phyloP scores from a whole-genome alignment of 2,113 vertebrate genomes.

The Platichthys flesus region DNA sequence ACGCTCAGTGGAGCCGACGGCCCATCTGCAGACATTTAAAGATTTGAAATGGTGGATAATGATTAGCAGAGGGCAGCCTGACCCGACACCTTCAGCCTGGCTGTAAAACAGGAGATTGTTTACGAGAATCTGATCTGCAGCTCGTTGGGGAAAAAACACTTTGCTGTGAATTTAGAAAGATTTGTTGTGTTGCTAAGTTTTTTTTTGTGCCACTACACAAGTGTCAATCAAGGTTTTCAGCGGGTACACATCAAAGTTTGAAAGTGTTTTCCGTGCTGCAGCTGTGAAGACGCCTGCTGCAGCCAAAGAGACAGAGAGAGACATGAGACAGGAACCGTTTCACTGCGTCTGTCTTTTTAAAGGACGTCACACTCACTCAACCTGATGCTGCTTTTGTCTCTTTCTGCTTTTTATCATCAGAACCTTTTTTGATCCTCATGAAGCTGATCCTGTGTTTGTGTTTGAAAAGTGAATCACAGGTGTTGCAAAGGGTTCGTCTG shows the following conservation, averaged over 20 bases:
- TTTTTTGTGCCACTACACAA: neutral
- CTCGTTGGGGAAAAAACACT: neutral
- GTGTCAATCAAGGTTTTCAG: neutral
- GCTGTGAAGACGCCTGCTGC: no score
- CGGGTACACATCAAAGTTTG: neutral
- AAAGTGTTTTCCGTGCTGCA: conserved; percentile 4
- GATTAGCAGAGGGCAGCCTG: conserved; percentile 21
- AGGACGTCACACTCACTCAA: conserved; percentile 17
- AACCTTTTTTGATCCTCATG: no score
- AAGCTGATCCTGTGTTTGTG: neutral
- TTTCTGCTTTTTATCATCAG: no score
- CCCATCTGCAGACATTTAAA: conserved; percentile 6
- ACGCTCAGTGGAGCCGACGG: neutral
- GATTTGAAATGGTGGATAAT: conserved; percentile 46
- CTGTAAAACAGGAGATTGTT: neutral
- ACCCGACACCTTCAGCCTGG: neutral
- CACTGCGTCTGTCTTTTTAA: neutral
- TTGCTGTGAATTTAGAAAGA: neutral
- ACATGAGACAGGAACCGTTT: conserved; percentile 6
- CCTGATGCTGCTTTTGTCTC: no score
- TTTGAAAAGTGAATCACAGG: neutral
- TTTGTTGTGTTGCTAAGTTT: neutral
- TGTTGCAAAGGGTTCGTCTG: no score
- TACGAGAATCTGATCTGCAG: neutral
- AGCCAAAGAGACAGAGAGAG: neutral